A percentile compares a stretch with the other conserved stretches of the same genome.
Conservation (phyloP, 2,797 vertebrate species). For the Gambusia yucatana region DNA sequence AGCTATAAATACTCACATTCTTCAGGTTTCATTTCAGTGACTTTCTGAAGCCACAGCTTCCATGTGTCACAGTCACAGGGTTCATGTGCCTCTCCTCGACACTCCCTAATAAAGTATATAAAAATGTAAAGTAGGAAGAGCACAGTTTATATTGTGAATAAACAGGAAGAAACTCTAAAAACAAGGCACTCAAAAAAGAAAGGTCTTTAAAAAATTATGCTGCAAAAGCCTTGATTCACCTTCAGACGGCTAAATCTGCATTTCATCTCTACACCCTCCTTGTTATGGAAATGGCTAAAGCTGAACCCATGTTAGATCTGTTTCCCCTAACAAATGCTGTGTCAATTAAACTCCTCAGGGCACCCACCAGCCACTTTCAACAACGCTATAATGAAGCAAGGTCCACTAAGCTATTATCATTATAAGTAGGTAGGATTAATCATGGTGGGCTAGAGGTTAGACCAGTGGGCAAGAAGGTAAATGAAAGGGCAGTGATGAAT, state of each 20-base stretch:
- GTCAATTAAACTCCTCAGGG: slow-evolving; percentile 26
- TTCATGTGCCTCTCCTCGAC: slow-evolving; percentile 96
- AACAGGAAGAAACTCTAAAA: slow-evolving; percentile 12
- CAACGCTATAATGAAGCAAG: slow-evolving; percentile 14
- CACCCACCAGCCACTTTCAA: slow-evolving; percentile 36
- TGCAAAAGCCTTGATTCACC: slow-evolving; percentile 5
- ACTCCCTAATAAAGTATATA: slow-evolving; percentile 85
- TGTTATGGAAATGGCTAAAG: slow-evolving; percentile 20
- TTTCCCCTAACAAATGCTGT: slow-evolving; percentile 24
- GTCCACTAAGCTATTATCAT: slow-evolving; percentile 19
- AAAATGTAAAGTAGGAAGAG: neutral
- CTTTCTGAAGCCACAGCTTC: slow-evolving; percentile 97
- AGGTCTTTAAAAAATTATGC: neutral
- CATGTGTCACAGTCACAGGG: slow-evolving; percentile 97
- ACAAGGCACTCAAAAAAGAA: neutral
- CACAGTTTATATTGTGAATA: neutral
- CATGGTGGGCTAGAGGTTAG: neutral
- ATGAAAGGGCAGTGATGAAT: slow-evolving; percentile 9
- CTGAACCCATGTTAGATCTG: slow-evolving; percentile 14
- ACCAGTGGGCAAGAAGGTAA: neutral
- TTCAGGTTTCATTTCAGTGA: slow-evolving; percentile 95
- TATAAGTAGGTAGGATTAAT: slow-evolving; percentile 17
- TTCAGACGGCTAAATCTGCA: slow-evolving; percentile 15
- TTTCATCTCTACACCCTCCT: slow-evolving; percentile 5
- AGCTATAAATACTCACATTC: slow-evolving; percentile 85